Conservation (phyloP, 2,113 vertebrate species). For the Mobula birostris region DNA sequence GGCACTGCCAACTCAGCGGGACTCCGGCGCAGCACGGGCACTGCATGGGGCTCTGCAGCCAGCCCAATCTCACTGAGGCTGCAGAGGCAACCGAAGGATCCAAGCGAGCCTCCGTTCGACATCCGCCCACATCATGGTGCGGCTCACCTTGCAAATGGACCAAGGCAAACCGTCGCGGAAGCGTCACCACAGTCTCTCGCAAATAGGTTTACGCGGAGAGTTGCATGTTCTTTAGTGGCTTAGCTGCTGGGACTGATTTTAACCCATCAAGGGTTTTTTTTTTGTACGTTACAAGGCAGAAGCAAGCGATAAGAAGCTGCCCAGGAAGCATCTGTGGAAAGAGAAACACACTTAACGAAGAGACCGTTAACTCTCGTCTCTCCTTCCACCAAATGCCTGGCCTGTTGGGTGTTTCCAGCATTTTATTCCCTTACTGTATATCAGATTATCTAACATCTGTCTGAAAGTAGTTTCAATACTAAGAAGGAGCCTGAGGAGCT, state of each 20-base stretch:
- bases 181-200: background rate
- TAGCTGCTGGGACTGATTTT: background rate
- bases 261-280: background rate
- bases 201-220: background rate
- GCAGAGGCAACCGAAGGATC: background rate
- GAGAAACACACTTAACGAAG: too few species aligned
- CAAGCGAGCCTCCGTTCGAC: background rate
- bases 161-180: background rate
- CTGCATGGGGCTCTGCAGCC: background rate
- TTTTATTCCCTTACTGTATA: too few species aligned
- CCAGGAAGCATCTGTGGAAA: background rate
- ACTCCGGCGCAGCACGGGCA: background rate
- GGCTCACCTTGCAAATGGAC: conserved; percentile 20
- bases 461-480: too few species aligned
- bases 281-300: background rate
- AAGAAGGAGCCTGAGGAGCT: too few species aligned
- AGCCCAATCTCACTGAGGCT: background rate
- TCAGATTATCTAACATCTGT: too few species aligned
- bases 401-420: too few species aligned
- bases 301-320: background rate
- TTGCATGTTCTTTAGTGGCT: background rate
- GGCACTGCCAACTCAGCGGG: background rate
- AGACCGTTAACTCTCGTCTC: too few species aligned
- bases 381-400: too few species aligned
- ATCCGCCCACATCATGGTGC: conserved; percentile 29